Evolutionary conservation across 2,888 invertebrate genomes (phyloP).

Genomic region (Boloria selene): DNA sequence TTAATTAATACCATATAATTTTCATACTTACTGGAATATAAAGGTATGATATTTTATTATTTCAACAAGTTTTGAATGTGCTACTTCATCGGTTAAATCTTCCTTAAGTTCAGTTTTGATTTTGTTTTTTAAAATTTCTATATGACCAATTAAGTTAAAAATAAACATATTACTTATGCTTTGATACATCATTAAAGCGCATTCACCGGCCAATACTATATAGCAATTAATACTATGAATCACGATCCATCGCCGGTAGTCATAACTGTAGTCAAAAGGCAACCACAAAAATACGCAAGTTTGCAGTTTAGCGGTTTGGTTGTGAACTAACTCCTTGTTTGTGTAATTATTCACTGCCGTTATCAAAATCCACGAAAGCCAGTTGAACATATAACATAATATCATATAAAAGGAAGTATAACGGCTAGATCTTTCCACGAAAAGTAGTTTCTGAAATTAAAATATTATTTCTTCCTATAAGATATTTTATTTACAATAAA

Average conservation of each 20-base stretch:
- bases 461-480: neutral
- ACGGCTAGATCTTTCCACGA: slow-evolving; percentile 44
- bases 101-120: slow-evolving; percentile 41
- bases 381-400: slow-evolving; percentile 38
- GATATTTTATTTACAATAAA: too few relatives aligned
- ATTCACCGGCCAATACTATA: slow-evolving; percentile 36
- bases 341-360: slow-evolving; percentile 45
- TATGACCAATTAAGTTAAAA: slow-evolving; percentile 52
- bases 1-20: neutral
- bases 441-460: slow-evolving; percentile 45
- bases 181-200: slow-evolving; percentile 44
- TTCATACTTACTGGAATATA: slow-evolving; percentile 47
- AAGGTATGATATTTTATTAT: slow-evolving; percentile 50
- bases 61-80: slow-evolving; percentile 43
- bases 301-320: slow-evolving; percentile 47
- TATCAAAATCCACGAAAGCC: slow-evolving; percentile 43
- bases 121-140: slow-evolving; percentile 49
- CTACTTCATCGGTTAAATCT: slow-evolving; percentile 41
- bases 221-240: slow-evolving; percentile 44
- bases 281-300: slow-evolving; percentile 51
- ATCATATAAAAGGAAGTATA: slow-evolving; percentile 39
- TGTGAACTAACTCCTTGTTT: slow-evolving; percentile 45
- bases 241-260: slow-evolving; percentile 46
- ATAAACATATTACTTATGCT: slow-evolving; percentile 48
- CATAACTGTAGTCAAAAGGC: slow-evolving; percentile 53